Evolutionary conservation across 2,113 vertebrate genomes (phyloP).

Genomic region (Paedocypris sp.): DNA sequence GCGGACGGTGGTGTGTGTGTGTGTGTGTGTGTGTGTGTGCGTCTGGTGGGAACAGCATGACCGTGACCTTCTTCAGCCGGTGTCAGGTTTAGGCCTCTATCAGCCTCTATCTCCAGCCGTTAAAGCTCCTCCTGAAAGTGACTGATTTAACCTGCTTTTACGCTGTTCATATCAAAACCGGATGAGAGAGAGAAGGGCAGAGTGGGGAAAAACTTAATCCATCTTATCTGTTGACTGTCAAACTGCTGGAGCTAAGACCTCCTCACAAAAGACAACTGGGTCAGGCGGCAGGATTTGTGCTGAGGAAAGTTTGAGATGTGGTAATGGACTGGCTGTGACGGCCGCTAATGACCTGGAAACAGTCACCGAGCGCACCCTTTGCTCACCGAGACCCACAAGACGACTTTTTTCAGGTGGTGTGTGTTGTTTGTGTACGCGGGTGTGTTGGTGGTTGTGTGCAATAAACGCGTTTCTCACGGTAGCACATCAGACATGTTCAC

Average conservation of each 20-base stretch:
- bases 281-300: slow-evolving; percentile 59
- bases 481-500: too few species aligned
- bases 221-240: slow-evolving; percentile 80
- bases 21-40: too few species aligned
- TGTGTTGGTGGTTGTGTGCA: too few species aligned
- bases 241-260: slow-evolving; percentile 72
- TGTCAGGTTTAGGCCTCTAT: slow-evolving; percentile 67
- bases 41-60: slow-evolving; percentile 45
- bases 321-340: slow-evolving; percentile 60
- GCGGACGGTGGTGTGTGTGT: too few species aligned
- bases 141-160: slow-evolving; percentile 74
- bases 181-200: slow-evolving; percentile 48
- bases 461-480: too few species aligned
- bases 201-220: slow-evolving; percentile 62
- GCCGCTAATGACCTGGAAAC: slow-evolving; percentile 29
- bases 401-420: too few species aligned
- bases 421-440: too few species aligned
- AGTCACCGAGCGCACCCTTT: too few species aligned
- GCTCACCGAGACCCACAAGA: too few species aligned
- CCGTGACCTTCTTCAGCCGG: slow-evolving; percentile 61
- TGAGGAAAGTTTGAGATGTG: slow-evolving; percentile 60
- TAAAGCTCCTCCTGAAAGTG: slow-evolving; percentile 71
- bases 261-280: slow-evolving; percentile 77
- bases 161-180: slow-evolving; percentile 71
- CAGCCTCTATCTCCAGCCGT: slow-evolving; percentile 65